Percentiles rank a stretch among this genome's conserved stretches.
Evolutionary conservation across 2,888 invertebrate genomes (phyloP).

Genomic region (Cetonia aurata): DNA sequence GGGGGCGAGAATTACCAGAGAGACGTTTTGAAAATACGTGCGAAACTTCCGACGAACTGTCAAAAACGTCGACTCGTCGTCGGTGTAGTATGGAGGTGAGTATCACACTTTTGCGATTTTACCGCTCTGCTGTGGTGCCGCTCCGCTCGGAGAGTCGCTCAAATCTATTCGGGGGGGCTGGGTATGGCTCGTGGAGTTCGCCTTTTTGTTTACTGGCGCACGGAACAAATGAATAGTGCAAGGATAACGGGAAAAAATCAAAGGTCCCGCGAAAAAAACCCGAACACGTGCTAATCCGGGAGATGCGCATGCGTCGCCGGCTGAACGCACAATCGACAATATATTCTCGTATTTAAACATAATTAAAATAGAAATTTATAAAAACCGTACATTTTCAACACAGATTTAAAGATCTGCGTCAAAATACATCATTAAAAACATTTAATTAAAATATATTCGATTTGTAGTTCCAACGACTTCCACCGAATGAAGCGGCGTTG

Average conservation of each 20-base stretch:
- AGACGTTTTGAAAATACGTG: too few relatives aligned
- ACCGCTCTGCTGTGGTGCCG: background rate
- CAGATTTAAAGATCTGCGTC: too few relatives aligned
- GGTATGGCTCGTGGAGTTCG: background rate
- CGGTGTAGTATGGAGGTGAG: background rate
- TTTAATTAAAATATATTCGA: too few relatives aligned
- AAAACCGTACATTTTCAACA: too few relatives aligned
- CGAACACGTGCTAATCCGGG: constrained; percentile 35
- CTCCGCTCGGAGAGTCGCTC: background rate
- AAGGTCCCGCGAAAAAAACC: constrained; percentile 39
- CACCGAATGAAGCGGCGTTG: too few relatives aligned
- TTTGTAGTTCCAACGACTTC: too few relatives aligned
- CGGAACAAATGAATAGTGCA: constrained; percentile 33
- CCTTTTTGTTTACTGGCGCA: constrained; percentile 36
- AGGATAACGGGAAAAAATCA: constrained; percentile 29
- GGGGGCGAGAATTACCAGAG: background rate
- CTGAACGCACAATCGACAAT: background rate
- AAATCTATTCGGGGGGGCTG: background rate
- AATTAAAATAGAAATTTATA: too few relatives aligned
- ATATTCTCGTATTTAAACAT: background rate
- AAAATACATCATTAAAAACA: too few relatives aligned
- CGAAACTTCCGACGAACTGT: constrained; percentile 11
- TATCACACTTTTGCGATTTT: constrained; percentile 8
- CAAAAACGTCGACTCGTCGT: constrained; percentile 2
- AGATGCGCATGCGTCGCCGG: constrained; percentile 27